Base-by-base conservation (phyloP, 2,113 vertebrate species). In the Larimichthys crocea region DNA sequence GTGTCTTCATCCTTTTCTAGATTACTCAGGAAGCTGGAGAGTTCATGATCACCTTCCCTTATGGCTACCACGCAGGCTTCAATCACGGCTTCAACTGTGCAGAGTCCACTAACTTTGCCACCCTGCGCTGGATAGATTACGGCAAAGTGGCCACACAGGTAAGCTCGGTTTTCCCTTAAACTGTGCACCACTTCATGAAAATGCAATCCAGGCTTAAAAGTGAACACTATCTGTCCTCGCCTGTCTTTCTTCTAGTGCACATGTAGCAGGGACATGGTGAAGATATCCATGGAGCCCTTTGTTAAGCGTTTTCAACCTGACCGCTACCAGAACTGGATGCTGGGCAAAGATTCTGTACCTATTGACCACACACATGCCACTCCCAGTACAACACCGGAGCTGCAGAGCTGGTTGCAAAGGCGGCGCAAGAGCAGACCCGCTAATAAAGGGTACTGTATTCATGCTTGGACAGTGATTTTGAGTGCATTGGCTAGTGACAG, bases 1-100 rank as follows among this genome's bases (percentile, higher is more conserved):
- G 10, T 60, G 12, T 68, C 56, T 50, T 52, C 46, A 31, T 80
- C 2, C 15, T 26, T 31, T 57, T 72, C 50, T n/a, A 99, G 98
- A 95, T 99, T 85, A 99, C 97, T 64, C 98, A 99, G 91, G 97
- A 99, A 89, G 95, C 97, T 31, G 98, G 98, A 75, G 97, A 99
- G 92, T 99, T 99, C 92, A 96, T 99, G 95, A 97, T 99, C 88
- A 99, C 98, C 79, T 99, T 99, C 90, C 98, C 98, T 2, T 99
- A 99, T 20, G 97, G 98, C 68, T 99, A 99, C 89, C 98, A 99
- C 80, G 97, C 98, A 74, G 98, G 98, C 63, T 99, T 99, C 94
- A 99, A 99, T 91, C 98, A 99, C 79, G 98, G 98, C 74, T 99
- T 99, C 94, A 99, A 99, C 92, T 99, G 98, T 92, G 98, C 98